Conservation (phyloP, 2,888 invertebrate genomes). For the Serrognathus titanus region DNA sequence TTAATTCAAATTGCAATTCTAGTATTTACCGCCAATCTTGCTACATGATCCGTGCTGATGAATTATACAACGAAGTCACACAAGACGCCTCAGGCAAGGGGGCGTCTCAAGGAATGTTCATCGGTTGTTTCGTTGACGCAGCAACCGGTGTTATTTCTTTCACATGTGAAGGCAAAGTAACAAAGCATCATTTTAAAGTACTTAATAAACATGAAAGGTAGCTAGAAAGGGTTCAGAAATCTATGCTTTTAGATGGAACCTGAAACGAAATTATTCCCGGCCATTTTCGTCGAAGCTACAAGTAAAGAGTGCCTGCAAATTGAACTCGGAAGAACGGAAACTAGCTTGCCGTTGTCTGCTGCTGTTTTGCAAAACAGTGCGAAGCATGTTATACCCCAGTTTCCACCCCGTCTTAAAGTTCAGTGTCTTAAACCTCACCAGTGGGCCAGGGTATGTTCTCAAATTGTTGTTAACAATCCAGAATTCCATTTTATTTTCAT, state of each 20-base stretch:
- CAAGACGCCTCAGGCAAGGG: constrained; percentile 89
- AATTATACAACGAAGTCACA: constrained; percentile 90
- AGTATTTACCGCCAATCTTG: constrained; percentile 87
- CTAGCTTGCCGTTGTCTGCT: constrained; percentile 91
- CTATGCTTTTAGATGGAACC: constrained; percentile 79
- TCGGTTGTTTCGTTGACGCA: constrained; percentile 95
- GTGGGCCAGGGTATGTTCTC: constrained; percentile 80
- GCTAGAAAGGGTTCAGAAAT: background rate
- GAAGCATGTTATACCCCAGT: constrained; percentile 89
- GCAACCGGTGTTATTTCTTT: constrained; percentile 93
- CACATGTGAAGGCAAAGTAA: constrained; percentile 96
- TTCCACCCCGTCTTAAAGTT: constrained; percentile 86
- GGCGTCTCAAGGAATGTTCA: constrained; percentile 94
- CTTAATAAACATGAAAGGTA: background rate
- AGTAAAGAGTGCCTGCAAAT: constrained; percentile 97
- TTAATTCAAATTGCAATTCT: background rate
- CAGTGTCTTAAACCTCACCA: constrained; percentile 92
- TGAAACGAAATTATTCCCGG: constrained; percentile 95
- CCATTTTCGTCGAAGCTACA: constrained; percentile 98
- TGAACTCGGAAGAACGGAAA: constrained; percentile 90
- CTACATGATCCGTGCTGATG: constrained; percentile 96
- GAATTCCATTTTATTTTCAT: no score
- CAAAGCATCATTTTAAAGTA: constrained; percentile 84
- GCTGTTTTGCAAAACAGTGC: constrained; percentile 93
- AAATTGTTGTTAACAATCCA: no score